Percentiles rank a stretch among this genome's conserved stretches.
Conservation (phyloP, 2,113 vertebrate genomes). For the Chionis minor region DNA sequence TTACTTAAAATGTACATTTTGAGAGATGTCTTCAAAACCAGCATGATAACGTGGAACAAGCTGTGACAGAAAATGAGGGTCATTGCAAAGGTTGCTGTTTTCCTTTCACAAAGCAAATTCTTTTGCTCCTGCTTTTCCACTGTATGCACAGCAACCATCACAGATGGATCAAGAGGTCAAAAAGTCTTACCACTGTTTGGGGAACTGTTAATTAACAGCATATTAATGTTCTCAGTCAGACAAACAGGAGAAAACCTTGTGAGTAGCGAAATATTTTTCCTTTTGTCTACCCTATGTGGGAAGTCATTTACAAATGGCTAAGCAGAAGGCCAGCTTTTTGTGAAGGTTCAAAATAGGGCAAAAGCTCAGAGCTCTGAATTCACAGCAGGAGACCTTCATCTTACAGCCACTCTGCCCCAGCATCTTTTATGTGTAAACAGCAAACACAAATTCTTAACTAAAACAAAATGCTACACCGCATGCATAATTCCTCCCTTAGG, state of each 20-base stretch:
- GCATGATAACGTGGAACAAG: background rate
- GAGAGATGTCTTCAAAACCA: background rate
- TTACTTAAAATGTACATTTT: background rate
- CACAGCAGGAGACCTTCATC: background rate
- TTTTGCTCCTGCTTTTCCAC: background rate
- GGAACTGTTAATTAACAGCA: background rate
- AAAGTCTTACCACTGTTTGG: background rate
- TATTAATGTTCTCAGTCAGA: background rate
- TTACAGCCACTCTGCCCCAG: background rate
- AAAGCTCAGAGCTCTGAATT: background rate
- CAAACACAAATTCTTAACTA: conserved; percentile 37
- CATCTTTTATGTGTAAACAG: conserved; percentile 12
- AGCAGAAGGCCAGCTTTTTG: background rate
- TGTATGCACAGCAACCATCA: background rate
- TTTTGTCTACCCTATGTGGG: background rate
- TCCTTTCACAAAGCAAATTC: background rate
- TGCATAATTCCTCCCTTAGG: conserved; percentile 45
- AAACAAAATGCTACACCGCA: background rate
- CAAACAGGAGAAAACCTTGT: background rate
- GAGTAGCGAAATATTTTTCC: background rate
- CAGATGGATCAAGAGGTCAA: background rate
- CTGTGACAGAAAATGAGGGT: background rate
- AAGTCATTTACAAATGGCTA: background rate
- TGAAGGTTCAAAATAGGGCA: background rate
- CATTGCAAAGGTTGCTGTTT: background rate